Evolutionary conservation across 2,113 vertebrate species (phyloP).

Genomic region (Serilophus lunatus): DNA sequence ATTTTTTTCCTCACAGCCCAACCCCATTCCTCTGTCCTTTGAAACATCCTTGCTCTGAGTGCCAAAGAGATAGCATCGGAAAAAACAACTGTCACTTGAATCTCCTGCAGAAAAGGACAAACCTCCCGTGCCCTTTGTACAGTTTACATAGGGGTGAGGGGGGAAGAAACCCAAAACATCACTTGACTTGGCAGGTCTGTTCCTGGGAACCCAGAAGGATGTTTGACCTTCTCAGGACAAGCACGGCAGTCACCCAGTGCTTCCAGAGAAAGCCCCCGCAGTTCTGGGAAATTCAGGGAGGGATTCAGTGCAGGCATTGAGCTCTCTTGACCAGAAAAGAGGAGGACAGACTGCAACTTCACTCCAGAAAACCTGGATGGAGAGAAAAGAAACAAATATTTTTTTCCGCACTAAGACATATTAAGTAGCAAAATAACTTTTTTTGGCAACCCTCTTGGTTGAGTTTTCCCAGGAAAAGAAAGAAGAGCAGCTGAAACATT

Average conservation of each 20-base stretch:
- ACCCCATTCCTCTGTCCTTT: slow-evolving; percentile 3
- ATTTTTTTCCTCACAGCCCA: neutral
- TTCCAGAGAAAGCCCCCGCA: neutral
- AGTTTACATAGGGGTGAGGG: neutral
- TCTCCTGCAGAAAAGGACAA: neutral
- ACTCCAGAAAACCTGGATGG: neutral
- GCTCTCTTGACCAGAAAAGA: neutral
- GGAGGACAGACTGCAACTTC: neutral
- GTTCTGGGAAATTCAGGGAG: neutral
- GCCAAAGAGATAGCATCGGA: slow-evolving; percentile 11
- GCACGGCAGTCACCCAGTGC: rapidly evolving
- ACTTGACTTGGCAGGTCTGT: slow-evolving; percentile 13
- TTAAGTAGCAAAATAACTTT: neutral
- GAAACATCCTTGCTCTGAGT: neutral
- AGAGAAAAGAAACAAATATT: neutral
- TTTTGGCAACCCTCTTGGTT: neutral
- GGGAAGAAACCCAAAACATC: slow-evolving; percentile 3
- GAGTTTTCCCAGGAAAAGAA: neutral
- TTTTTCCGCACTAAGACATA: neutral
- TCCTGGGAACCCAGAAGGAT: neutral
- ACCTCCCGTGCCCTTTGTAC: neutral
- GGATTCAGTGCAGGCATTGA: neutral
- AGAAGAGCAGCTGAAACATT: neutral
- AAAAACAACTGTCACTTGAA: neutral
- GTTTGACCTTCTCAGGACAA: slow-evolving; percentile 19